These are phyloP conservation scores for Spialia ferax DNA, from an alignment of 2,888 invertebrate genomes.

Conservation along the genomic window DNA sequence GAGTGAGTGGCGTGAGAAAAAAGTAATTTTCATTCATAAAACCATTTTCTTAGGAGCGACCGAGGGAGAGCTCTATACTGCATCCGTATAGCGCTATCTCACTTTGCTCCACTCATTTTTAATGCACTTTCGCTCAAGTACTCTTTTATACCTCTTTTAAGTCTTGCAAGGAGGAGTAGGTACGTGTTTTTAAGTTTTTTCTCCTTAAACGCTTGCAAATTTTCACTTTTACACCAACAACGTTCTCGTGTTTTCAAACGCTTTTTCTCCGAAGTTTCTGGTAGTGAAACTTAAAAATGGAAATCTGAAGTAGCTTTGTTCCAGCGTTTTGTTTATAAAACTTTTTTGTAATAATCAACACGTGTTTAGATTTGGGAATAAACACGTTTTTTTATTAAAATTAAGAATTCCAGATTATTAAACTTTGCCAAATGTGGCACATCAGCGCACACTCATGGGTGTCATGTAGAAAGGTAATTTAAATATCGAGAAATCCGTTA, in stretches of 20 bases:
- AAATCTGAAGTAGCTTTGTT: conserved; percentile 3
- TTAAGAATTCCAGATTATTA: neutral
- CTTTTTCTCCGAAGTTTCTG: conserved; percentile 38
- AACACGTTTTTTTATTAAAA: neutral
- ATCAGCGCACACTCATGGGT: too few species aligned
- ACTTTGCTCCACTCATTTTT: conserved; percentile 73
- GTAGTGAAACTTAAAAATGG: neutral
- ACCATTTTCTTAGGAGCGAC: conserved; percentile 77
- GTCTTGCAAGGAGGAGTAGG: conserved; percentile 60
- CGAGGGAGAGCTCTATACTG: conserved; percentile 51
- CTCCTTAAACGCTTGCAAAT: conserved; percentile 53
- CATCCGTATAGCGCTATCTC: conserved; percentile 56
- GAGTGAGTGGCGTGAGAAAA: conserved; percentile 79
- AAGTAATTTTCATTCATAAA: conserved; percentile 85
- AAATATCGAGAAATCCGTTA: conserved; percentile 23
- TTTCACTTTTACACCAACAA: conserved; percentile 55
- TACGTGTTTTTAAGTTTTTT: conserved; percentile 63
- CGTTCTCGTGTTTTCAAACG: conserved; percentile 43
- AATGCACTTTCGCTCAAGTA: conserved; percentile 80
- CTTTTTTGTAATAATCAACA: neutral
- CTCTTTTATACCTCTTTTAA: conserved; percentile 75
- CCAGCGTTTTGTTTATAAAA: neutral
- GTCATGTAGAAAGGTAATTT: neutral
- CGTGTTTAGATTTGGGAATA: too few species aligned
- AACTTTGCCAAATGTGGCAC: too few species aligned